These are phyloP conservation scores for Agrotis puta DNA, from an alignment of 2,888 invertebrate species.

Conservation along the genomic window DNA sequence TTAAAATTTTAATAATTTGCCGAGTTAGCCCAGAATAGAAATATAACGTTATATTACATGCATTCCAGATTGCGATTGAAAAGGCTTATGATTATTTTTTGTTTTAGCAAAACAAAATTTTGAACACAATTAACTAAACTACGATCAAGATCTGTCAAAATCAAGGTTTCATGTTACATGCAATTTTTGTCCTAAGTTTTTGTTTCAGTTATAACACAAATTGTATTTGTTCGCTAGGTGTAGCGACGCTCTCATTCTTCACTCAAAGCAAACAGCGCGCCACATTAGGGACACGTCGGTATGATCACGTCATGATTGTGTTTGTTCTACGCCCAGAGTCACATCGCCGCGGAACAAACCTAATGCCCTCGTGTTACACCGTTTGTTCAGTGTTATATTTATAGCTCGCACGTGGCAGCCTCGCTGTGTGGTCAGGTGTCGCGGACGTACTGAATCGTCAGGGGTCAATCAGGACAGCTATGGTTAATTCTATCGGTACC, in stretches of 20 bases:
- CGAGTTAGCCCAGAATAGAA: not conserved
- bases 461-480: not conserved
- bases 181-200: too few relatives aligned
- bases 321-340: constrained; percentile 12
- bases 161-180: too few relatives aligned
- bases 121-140: too few relatives aligned
- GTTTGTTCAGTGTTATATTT: constrained; percentile 28
- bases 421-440: constrained; percentile 52
- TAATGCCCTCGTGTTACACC: constrained; percentile 29
- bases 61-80: too few relatives aligned
- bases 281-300: not conserved
- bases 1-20: constrained; percentile 81
- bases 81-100: too few relatives aligned
- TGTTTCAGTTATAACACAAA: too few relatives aligned
- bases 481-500: not conserved
- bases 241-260: not conserved
- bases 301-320: constrained; percentile 10
- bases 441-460: not conserved
- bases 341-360: not conserved
- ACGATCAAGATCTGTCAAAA: too few relatives aligned
- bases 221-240: not conserved
- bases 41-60: constrained; percentile 36
- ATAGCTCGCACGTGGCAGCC: constrained; percentile 21
- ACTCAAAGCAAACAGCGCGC: not conserved
- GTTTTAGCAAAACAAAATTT: too few relatives aligned